phyloP scores from a whole-genome alignment of 2,888 invertebrate species.

The Trichopria drosophilae region DNA sequence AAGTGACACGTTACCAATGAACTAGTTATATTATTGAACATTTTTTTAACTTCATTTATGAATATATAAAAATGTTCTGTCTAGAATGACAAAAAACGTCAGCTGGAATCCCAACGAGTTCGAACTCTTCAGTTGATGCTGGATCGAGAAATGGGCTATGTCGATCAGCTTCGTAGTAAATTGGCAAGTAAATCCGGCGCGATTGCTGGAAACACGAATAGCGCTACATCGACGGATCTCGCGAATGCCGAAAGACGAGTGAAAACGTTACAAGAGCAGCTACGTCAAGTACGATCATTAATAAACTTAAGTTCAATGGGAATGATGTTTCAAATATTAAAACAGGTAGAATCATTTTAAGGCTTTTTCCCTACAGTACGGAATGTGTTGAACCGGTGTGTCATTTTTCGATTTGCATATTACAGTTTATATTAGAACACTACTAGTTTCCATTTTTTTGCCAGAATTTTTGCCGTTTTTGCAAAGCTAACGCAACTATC shows the following conservation, averaged over 20 bases:
- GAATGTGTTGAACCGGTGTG: too few relatives aligned
- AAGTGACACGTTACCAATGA: too few relatives aligned
- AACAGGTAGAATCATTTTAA: too few relatives aligned
- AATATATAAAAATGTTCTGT: slow-evolving; percentile 43
- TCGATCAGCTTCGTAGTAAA: slow-evolving; percentile 76
- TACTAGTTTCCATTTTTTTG: too few relatives aligned
- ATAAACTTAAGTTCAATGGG: too few relatives aligned
- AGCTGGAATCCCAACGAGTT: slow-evolving; percentile 80
- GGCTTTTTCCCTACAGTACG: too few relatives aligned
- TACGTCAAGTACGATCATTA: slow-evolving; percentile 48
- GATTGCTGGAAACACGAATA: slow-evolving; percentile 56
- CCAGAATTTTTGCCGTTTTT: too few relatives aligned
- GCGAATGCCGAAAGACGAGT: slow-evolving; percentile 66
- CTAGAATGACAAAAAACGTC: slow-evolving; percentile 82
- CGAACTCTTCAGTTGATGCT: slow-evolving; percentile 88
- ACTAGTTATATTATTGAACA: too few relatives aligned
- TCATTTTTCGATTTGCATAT: too few relatives aligned
- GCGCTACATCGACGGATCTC: slow-evolving; percentile 59
- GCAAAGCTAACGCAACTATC: too few relatives aligned
- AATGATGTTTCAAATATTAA: too few relatives aligned
- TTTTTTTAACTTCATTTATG: neutral
- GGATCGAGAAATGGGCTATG: slow-evolving; percentile 81
- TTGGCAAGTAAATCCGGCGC: slow-evolving; percentile 60
- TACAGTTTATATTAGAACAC: too few relatives aligned
- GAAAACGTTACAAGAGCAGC: slow-evolving; percentile 65